A percentile compares a stretch with the other conserved stretches of the same genome.
These are phyloP conservation scores for Notiomystis cincta DNA, from an alignment of 2,113 vertebrate genomes.

Conservation along the genomic window DNA sequence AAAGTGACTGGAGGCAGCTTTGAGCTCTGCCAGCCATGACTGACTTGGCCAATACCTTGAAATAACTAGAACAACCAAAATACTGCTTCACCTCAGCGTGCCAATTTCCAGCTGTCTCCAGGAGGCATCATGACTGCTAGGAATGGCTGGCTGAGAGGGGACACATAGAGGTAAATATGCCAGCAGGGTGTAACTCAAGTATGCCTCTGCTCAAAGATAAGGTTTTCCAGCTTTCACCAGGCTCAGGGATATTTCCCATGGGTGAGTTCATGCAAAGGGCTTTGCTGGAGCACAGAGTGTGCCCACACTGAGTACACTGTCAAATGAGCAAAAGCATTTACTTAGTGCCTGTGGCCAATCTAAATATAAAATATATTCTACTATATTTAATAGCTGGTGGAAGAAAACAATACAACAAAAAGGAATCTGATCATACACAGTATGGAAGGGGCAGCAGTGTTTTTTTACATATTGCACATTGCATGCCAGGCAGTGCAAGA, in stretches of 20 bases:
- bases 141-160: neutral
- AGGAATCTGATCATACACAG: neutral
- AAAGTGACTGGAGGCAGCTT: neutral
- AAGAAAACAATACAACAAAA: constrained; percentile 10
- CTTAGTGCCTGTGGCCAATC: neutral
- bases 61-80: neutral
- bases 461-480: neutral
- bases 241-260: constrained; percentile 17
- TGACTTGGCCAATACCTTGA: neutral
- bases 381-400: constrained; percentile 22
- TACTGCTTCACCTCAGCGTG: neutral
- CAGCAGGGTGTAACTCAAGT: constrained; percentile 4
- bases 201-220: neutral
- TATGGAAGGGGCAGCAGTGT: neutral
- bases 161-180: neutral
- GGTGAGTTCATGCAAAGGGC: constrained; percentile 13
- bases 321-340: constrained; percentile 10
- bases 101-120: neutral
- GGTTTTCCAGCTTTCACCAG: neutral
- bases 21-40: neutral
- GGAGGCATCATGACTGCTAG: neutral
- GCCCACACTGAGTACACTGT: neutral
- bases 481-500: constrained; percentile 32
- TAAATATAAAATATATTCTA: constrained; percentile 32
- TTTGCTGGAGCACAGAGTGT: neutral